phyloP scores from a whole-genome alignment of 1,140 invertebrate genomes.

The Drosophila cardini region DNA sequence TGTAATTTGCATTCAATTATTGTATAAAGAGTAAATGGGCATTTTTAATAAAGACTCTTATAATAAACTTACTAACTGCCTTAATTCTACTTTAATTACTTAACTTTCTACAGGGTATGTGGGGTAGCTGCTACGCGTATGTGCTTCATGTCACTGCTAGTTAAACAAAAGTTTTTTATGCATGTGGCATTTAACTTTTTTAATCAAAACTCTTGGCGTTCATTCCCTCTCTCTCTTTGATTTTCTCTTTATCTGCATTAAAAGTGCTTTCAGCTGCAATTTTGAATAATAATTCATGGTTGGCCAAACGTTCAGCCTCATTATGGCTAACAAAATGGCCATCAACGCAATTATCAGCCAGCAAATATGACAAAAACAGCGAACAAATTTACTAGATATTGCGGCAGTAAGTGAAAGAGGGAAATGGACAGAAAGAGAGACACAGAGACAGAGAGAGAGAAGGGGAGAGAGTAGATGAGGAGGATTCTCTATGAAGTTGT shows the following conservation, averaged over 20 bases:
- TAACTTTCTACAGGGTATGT: constrained; percentile 14
- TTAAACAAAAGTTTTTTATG: constrained; percentile 46
- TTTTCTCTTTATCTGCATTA: background rate
- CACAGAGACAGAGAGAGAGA: background rate
- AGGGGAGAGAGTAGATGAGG: background rate
- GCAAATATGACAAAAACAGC: constrained; percentile 47
- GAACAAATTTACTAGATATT: background rate
- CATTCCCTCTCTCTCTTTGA: background rate
- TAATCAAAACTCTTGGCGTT: constrained; percentile 52
- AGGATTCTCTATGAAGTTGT: constrained; percentile 33
- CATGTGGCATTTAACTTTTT: constrained; percentile 59
- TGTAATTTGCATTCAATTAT: background rate
- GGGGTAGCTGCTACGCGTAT: too few relatives aligned
- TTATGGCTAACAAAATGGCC: constrained; percentile 46
- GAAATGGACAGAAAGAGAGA: background rate
- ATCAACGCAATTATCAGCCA: constrained; percentile 50
- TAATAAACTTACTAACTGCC: background rate
- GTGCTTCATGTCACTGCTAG: constrained; percentile 16
- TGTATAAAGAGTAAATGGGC: background rate
- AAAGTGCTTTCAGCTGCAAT: constrained; percentile 44
- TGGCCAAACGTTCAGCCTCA: constrained; percentile 45
- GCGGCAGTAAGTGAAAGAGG: background rate
- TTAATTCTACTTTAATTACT: background rate
- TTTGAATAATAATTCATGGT: constrained; percentile 48
- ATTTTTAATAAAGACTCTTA: background rate